Evolutionary conservation across 2,888 invertebrate species (phyloP), one percentile per base, ranked within the genome.

Genomic region (Oxyteleia sp.): DNA sequence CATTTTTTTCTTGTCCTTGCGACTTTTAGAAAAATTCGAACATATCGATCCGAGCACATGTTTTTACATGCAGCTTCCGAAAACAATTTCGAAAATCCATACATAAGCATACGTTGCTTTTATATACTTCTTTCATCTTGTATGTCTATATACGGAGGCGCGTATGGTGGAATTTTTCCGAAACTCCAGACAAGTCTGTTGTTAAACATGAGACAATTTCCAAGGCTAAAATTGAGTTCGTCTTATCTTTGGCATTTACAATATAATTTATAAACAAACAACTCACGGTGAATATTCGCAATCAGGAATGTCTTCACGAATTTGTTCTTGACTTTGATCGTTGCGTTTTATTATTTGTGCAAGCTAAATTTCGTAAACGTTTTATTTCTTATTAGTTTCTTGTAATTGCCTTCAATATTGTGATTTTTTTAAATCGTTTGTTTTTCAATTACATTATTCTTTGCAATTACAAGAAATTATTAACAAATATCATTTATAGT

Each of bases 181-280:
- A 72, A 79, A 64, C 32, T 63, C 66, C 15, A 47, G 57, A 72
- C 83, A 68, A 64, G 47, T 59, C 35, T 51, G 41, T 68, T 55
- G 57, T 75, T 63, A 66, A 71, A 79, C 35, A 41, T 68, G 64
- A 74, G 78, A 83, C 68, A 79, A 83, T 79, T 83, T 75, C 16
- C 88, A 88, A 79, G 86, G 80, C 88, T 89, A 88, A 86, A 88
- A 89, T 86, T 86, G 84, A 88, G 88, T 78, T 87, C 85, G 86
- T 84, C 86, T 86, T 88, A 89, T 87, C 88, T 89, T 88, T 89
- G 88, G 87, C 87, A 87, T 80, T 86, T 88, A 89, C 86, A 87
- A 72, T 84, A 84, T 76, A 84, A 84, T 80, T 71, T 80, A 68
- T 80, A 68, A 84, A 66, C 80, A 76, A 75, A 71, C 63, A 78